A percentile compares a stretch with the other conserved stretches of the same genome.
phyloP scores from a whole-genome alignment of 2,888 invertebrate species.

The Pegoplata infirma region DNA sequence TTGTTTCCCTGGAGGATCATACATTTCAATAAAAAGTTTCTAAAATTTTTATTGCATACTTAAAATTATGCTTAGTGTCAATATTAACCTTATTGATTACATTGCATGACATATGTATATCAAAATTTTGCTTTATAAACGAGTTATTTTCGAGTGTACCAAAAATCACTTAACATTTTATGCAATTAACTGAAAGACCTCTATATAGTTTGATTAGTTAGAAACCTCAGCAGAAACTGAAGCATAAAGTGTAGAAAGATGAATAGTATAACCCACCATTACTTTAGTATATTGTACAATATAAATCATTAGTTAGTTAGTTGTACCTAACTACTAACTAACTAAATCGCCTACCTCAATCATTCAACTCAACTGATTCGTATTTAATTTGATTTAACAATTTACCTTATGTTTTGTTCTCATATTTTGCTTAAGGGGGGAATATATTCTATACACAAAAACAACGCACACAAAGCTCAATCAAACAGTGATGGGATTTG shows the following conservation, averaged over 20 bases:
- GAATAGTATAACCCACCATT: slow-evolving; percentile 14
- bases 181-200: slow-evolving; percentile 57
- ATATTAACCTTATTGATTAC: too few species aligned
- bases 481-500: too few species aligned
- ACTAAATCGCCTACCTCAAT: slow-evolving; percentile 17
- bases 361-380: slow-evolving; percentile 67
- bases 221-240: slow-evolving; percentile 27
- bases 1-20: too few species aligned
- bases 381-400: slow-evolving; percentile 69
- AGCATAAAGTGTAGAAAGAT: slow-evolving; percentile 12
- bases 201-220: slow-evolving; percentile 39
- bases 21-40: too few species aligned
- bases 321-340: slow-evolving; percentile 18
- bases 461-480: not conserved
- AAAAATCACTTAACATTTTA: slow-evolving; percentile 60
- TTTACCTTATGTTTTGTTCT: slow-evolving; percentile 64
- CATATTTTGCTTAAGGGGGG: slow-evolving; percentile 24
- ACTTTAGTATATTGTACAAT: slow-evolving; percentile 18
- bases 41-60: too few species aligned
- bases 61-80: too few species aligned
- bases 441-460: not conserved
- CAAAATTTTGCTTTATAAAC: too few species aligned
- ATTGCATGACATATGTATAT: too few species aligned
- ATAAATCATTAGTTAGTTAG: slow-evolving; percentile 21
- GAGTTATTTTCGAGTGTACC: too few species aligned